Percentiles rank a stretch among this genome's conserved stretches.
phyloP scores from a whole-genome alignment of 2,797 vertebrate genomes.

The Hoplostethus mediterraneus region DNA sequence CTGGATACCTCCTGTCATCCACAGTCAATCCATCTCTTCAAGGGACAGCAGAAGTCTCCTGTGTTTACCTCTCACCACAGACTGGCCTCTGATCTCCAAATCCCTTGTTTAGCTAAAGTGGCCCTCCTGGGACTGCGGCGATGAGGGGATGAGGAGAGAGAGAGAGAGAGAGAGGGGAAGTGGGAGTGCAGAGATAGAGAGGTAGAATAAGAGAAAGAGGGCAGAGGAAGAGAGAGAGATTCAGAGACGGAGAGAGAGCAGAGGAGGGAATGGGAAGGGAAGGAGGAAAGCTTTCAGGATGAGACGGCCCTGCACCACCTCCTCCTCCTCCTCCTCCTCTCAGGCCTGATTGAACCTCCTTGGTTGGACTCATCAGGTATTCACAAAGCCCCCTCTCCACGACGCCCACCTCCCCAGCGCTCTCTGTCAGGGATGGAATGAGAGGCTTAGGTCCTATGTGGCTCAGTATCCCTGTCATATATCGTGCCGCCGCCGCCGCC shows the following conservation, averaged over 20 bases:
- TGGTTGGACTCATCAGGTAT: conserved; percentile 73
- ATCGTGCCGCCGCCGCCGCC: conserved; percentile 43
- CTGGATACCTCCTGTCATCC: conserved; percentile 39
- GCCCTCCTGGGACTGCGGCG: conserved; percentile 73
- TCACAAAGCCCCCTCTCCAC: conserved; percentile 69
- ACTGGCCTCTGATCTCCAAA: conserved; percentile 74
- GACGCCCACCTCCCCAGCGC: conserved; percentile 63
- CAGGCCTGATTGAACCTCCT: conserved; percentile 61
- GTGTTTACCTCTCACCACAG: conserved; percentile 74
- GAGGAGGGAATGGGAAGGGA: conserved; percentile 8
- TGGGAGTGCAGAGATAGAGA: conserved; percentile 23
- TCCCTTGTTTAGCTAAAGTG: conserved; percentile 81
- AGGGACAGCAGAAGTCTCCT: conserved; percentile 46
- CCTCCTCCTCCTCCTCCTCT: conserved; percentile 7
- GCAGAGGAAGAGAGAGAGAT: conserved; percentile 30
- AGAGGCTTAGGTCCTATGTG: conserved; percentile 70
- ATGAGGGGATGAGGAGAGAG: conserved; percentile 39
- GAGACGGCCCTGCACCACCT: conserved; percentile 25
- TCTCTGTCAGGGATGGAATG: conserved; percentile 64
- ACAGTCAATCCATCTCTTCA: conserved; percentile 39
- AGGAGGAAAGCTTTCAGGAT: conserved; percentile 55
- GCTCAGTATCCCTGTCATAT: conserved; percentile 66
- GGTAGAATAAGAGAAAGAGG: conserved; percentile 26
- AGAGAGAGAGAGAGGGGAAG: conserved; percentile 40
- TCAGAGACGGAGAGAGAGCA: conserved; percentile 26